Conservation (phyloP, 2,888 invertebrate genomes). For the Ennomos fuscantarius region DNA sequence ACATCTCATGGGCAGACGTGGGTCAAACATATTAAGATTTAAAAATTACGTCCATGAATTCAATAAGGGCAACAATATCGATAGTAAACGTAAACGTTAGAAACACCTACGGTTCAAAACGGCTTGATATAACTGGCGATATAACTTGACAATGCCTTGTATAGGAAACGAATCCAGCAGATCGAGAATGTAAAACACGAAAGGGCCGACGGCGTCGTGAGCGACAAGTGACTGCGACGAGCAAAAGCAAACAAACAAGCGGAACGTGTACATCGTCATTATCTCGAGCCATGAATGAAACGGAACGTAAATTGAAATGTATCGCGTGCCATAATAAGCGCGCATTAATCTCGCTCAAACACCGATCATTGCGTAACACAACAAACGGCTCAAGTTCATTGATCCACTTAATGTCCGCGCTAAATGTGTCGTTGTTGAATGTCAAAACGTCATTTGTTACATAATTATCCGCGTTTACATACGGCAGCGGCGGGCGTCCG, state of each 20-base stretch:
- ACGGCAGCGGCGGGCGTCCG: slow-evolving; percentile 61
- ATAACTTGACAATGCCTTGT: neutral
- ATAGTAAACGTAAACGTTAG: slow-evolving; percentile 24
- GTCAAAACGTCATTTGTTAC: slow-evolving; percentile 80
- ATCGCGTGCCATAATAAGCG: slow-evolving; percentile 85
- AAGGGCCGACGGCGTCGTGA: slow-evolving; percentile 39
- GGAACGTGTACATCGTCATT: slow-evolving; percentile 76
- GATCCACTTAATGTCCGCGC: slow-evolving; percentile 82
- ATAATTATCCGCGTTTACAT: slow-evolving; percentile 74
- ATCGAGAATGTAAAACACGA: slow-evolving; percentile 59
- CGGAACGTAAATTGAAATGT: slow-evolving; percentile 83
- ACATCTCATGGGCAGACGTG: too few relatives aligned
- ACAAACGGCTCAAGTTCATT: slow-evolving; percentile 84
- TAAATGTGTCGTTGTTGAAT: slow-evolving; percentile 83
- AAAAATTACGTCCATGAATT: slow-evolving; percentile 3
- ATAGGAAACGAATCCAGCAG: slow-evolving; percentile 30
- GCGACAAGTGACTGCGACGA: slow-evolving; percentile 48
- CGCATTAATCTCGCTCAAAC: slow-evolving; percentile 84
- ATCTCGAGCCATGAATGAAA: slow-evolving; percentile 83
- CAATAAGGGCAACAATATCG: slow-evolving; percentile 26
- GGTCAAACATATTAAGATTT: neutral
- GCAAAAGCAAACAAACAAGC: slow-evolving; percentile 66
- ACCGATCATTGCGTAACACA: slow-evolving; percentile 80
- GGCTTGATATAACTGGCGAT: too few relatives aligned
- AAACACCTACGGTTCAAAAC: too few relatives aligned